Conservation (phyloP, 2,888 invertebrate species). For the Lasioglossum pauxillum region DNA sequence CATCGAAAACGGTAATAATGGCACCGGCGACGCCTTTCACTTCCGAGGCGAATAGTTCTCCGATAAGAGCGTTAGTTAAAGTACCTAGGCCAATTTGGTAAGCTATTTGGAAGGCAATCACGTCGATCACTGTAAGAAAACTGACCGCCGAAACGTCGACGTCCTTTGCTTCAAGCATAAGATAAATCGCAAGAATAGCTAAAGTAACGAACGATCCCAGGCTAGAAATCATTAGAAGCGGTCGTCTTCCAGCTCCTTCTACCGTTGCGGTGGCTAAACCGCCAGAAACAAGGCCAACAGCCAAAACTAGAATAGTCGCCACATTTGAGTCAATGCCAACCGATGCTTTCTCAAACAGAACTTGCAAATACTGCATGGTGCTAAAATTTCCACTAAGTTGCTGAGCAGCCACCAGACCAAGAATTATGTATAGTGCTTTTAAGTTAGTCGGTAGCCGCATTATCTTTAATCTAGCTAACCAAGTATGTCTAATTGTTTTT, state of each 20-base stretch:
- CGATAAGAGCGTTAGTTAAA: constrained; percentile 79
- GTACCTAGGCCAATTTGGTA: constrained; percentile 82
- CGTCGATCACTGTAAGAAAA: constrained; percentile 77
- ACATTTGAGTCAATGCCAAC: constrained; percentile 77
- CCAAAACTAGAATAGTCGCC: constrained; percentile 85
- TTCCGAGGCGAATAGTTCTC: constrained; percentile 81
- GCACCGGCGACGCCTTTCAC: constrained; percentile 81
- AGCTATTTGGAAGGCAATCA: constrained; percentile 79
- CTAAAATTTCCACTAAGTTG: constrained; percentile 81
- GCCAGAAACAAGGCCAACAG: constrained; percentile 84
- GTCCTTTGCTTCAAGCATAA: constrained; percentile 67
- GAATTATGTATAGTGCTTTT: constrained; percentile 77
- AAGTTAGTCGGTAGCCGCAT: constrained; percentile 74
- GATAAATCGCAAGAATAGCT: constrained; percentile 74
- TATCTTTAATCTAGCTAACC: constrained; percentile 63
- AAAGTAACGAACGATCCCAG: constrained; percentile 79
- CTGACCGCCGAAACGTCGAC: constrained; percentile 75
- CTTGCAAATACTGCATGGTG: constrained; percentile 81
- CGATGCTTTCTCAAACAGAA: constrained; percentile 72
- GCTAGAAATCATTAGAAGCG: constrained; percentile 85
- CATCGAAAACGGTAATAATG: constrained; percentile 79
- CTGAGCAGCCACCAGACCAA: constrained; percentile 82
- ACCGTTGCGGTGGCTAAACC: constrained; percentile 80
- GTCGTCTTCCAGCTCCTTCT: constrained; percentile 85
- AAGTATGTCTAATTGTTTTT: constrained; percentile 57